Evolutionary conservation across 2,888 invertebrate genomes (phyloP).

Genomic region (Acronicta psi): DNA sequence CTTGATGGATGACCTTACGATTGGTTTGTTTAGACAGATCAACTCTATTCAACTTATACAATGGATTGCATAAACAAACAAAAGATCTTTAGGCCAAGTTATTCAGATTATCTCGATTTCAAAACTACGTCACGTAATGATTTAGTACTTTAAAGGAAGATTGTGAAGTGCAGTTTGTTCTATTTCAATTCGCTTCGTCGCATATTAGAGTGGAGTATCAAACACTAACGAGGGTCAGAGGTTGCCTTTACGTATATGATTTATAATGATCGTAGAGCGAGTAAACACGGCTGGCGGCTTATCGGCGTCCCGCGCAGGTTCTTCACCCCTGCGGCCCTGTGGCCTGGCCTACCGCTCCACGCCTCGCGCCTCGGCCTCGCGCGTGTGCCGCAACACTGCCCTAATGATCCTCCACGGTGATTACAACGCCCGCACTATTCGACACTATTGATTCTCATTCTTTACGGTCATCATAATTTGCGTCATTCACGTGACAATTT

Average conservation of each 20-base stretch:
- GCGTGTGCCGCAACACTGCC: conserved; percentile 36
- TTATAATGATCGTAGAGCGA: conserved; percentile 76
- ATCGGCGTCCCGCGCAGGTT: conserved; percentile 74
- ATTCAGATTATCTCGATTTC: conserved; percentile 39
- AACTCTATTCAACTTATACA: conserved; percentile 37
- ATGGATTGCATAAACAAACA: conserved; percentile 37
- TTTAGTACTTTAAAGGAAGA: conserved; percentile 41
- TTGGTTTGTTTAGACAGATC: conserved; percentile 40
- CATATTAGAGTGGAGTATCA: conserved; percentile 60
- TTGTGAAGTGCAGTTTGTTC: conserved; percentile 33
- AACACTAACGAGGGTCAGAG: conserved; percentile 79
- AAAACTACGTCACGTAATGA: conserved; percentile 42
- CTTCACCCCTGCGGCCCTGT: conserved; percentile 73
- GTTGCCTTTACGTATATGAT: conserved; percentile 77
- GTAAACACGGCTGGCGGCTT: conserved; percentile 77
- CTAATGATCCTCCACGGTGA: conserved; percentile 55
- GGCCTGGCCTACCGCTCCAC: conserved; percentile 44
- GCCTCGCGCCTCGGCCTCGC: conserved; percentile 48
- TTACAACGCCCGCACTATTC: conserved; percentile 29
- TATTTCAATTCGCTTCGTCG: conserved; percentile 47
- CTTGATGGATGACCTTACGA: conserved; percentile 9
- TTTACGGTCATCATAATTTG: conserved; percentile 20
- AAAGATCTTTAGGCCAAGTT: conserved; percentile 17
- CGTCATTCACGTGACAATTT: conserved; percentile 12
- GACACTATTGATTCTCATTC: conserved; percentile 32